Percentiles rank a stretch among this genome's conserved stretches.
phyloP scores from a whole-genome alignment of 2,888 invertebrate species.

The Argynnis bischoffii region DNA sequence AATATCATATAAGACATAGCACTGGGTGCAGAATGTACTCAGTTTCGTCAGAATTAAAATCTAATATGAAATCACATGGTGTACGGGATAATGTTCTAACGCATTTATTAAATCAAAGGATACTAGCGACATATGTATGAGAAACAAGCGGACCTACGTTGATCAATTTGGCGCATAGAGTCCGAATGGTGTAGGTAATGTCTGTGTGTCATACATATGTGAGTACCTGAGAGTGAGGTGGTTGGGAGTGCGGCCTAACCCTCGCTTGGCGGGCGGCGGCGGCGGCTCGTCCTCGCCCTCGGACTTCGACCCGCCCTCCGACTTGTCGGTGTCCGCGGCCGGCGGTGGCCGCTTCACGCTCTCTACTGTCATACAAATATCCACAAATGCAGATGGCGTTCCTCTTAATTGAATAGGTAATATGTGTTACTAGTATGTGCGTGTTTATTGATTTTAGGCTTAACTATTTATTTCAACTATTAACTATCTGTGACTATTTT shows the following conservation, averaged over 20 bases:
- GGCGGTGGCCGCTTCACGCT: slow-evolving; percentile 50
- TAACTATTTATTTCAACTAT: no score
- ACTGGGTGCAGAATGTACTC: slow-evolving; percentile 9
- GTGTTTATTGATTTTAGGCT: no score
- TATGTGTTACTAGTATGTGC: no score
- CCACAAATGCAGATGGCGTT: background rate
- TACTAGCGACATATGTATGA: slow-evolving; percentile 67
- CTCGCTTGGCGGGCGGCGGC: slow-evolving; percentile 83
- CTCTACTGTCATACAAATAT: slow-evolving; percentile 41
- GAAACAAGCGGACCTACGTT: slow-evolving; percentile 63
- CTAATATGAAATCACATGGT: background rate
- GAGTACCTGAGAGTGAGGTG: slow-evolving; percentile 91
- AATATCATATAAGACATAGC: no score
- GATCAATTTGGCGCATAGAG: slow-evolving; percentile 40
- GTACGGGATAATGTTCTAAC: slow-evolving; percentile 3
- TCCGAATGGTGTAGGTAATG: slow-evolving; percentile 52
- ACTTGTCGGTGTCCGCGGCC: slow-evolving; percentile 72
- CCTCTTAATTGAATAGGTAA: background rate
- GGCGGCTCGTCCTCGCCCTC: slow-evolving; percentile 93
- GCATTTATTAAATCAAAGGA: slow-evolving; percentile 6
- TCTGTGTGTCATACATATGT: slow-evolving; percentile 66
- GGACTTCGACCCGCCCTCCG: slow-evolving; percentile 89
- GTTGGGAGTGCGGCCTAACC: slow-evolving; percentile 95
- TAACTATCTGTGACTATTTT: no score
- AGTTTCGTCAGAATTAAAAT: background rate